A percentile compares a stretch with the other conserved stretches of the same genome.
phyloP scores from a whole-genome alignment of 2,113 vertebrate species.

The Stegastes partitus region DNA sequence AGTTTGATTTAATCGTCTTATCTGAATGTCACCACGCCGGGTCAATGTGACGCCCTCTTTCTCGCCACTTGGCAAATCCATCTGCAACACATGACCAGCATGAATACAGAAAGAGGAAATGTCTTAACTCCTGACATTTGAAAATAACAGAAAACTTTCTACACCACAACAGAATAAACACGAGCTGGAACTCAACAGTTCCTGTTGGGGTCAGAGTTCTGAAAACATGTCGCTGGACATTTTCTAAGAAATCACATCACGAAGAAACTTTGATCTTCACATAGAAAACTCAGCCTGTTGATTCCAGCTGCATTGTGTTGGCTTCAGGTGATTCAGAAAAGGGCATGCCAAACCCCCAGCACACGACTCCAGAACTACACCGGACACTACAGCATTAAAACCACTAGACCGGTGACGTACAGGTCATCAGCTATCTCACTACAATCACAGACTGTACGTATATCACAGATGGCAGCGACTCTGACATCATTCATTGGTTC shows the following conservation, averaged over 20 bases:
- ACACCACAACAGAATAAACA: too few relatives aligned
- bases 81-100: background rate
- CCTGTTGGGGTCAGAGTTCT: background rate
- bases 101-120: conserved; percentile 2
- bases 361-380: background rate
- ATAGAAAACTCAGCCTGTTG: background rate
- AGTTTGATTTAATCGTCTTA: background rate
- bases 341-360: background rate
- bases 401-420: too few relatives aligned
- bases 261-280: background rate
- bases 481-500: too few relatives aligned
- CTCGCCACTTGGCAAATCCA: conserved; percentile 3
- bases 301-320: background rate
- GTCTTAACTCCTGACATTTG: background rate
- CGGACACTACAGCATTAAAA: too few relatives aligned
- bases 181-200: background rate
- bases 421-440: too few relatives aligned
- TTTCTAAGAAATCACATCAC: too few relatives aligned
- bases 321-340: background rate
- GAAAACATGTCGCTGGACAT: background rate
- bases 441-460: too few relatives aligned
- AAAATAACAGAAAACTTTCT: background rate
- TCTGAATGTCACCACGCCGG: background rate
- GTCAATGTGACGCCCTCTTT: background rate
- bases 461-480: too few relatives aligned